phyloP scores from a whole-genome alignment of 2,797 vertebrate species.

The Euphonia xanthogaster region DNA sequence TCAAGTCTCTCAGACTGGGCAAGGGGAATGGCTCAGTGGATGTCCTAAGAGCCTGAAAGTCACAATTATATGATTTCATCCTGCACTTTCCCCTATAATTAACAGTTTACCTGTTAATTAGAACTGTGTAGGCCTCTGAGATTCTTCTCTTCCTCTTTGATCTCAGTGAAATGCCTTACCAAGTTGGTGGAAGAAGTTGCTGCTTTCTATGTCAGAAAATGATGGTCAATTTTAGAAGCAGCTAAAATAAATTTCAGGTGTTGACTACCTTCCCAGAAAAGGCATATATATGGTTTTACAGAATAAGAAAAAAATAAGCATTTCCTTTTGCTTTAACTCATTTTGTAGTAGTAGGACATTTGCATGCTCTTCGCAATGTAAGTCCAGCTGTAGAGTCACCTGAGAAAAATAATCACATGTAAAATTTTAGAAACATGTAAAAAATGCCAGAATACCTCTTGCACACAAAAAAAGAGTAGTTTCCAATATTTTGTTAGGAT shows the following conservation, averaged over 20 bases:
- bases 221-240: neutral
- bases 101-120: neutral
- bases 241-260: neutral
- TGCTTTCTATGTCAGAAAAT: neutral
- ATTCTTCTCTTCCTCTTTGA: neutral
- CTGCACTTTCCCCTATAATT: neutral
- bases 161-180: neutral
- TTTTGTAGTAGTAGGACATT: neutral
- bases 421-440: neutral
- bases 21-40: neutral
- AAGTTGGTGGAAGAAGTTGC: neutral
- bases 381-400: neutral
- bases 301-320: neutral
- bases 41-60: neutral
- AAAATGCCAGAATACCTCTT: neutral
- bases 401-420: neutral
- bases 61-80: neutral
- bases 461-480: neutral
- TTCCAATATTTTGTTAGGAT: neutral
- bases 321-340: neutral
- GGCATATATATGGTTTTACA: neutral
- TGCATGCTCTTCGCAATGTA: rapidly evolving
- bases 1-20: neutral
- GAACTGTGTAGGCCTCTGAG: neutral
- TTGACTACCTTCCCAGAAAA: neutral